A percentile compares a stretch with the other conserved stretches of the same genome.
phyloP scores from a whole-genome alignment of 2,888 invertebrate genomes.

The Alentia gelatinosa region DNA sequence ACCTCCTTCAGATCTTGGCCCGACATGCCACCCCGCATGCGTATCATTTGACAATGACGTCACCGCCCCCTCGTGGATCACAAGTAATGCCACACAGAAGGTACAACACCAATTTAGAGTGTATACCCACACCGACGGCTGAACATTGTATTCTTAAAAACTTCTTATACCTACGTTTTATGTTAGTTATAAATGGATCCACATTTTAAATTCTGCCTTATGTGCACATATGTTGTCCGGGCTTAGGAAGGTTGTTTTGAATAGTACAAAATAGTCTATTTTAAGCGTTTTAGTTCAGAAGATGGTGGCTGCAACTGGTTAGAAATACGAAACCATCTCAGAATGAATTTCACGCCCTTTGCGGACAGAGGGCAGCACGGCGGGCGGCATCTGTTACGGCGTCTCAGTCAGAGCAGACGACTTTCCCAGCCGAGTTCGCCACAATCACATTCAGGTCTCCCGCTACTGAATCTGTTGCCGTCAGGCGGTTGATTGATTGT shows the following conservation, averaged over 20 bases:
- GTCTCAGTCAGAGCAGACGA: slow-evolving; percentile 16
- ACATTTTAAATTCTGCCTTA: no score
- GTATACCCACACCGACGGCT: no score
- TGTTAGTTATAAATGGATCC: no score
- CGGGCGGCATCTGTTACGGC: background rate
- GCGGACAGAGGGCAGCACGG: slow-evolving; percentile 41
- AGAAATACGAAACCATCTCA: background rate
- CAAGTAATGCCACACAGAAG: background rate
- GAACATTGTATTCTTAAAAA: no score
- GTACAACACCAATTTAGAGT: background rate
- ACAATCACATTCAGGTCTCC: slow-evolving; percentile 3
- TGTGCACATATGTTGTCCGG: no score
- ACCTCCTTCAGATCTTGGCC: background rate
- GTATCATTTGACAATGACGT: slow-evolving; percentile 32
- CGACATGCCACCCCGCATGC: background rate
- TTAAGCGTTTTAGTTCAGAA: background rate
- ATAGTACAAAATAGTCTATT: no score
- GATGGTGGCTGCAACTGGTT: background rate
- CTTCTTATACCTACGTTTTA: no score
- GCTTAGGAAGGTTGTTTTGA: no score
- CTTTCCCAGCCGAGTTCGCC: background rate
- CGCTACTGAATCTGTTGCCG: background rate
- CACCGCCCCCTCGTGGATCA: slow-evolving; percentile 45
- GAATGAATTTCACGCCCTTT: slow-evolving; percentile 38
- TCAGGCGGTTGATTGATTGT: background rate